phyloP scores from a whole-genome alignment of 1,140 invertebrate genomes.

The Gonatopus flavifemur region DNA sequence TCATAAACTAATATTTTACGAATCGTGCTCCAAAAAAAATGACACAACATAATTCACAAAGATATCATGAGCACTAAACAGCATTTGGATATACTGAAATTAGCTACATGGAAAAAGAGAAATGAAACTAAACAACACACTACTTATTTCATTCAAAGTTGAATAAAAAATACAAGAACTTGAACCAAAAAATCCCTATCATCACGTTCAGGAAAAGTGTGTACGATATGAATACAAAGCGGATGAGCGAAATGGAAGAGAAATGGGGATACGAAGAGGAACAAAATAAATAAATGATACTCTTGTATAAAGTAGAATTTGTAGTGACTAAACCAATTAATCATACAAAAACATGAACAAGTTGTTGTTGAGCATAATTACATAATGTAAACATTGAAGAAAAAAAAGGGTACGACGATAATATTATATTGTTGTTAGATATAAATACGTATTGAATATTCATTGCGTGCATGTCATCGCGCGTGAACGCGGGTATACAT shows the following conservation, averaged over 20 bases:
- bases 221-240: too few species aligned
- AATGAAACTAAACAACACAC: too few species aligned
- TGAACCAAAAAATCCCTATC: too few species aligned
- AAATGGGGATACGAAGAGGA: conserved; percentile 6
- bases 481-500: conserved; percentile 24
- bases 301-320: conserved; percentile 35
- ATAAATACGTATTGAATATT: conserved; percentile 44
- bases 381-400: conserved; percentile 45
- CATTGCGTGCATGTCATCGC: conserved; percentile 21
- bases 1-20: too few species aligned
- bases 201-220: too few species aligned
- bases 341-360: conserved; percentile 37
- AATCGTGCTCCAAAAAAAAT: too few species aligned
- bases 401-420: conserved; percentile 38
- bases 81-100: too few species aligned
- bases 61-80: too few species aligned
- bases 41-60: too few species aligned
- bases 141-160: too few species aligned
- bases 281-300: conserved; percentile 9
- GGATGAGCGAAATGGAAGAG: conserved; percentile 8
- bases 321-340: conserved; percentile 33
- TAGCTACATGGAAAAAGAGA: too few species aligned
- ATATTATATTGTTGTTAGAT: conserved; percentile 57
- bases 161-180: too few species aligned
- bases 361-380: conserved; percentile 50